Base-by-base conservation (phyloP, 2,888 invertebrate species). In the Drosophila neotestacea region DNA sequence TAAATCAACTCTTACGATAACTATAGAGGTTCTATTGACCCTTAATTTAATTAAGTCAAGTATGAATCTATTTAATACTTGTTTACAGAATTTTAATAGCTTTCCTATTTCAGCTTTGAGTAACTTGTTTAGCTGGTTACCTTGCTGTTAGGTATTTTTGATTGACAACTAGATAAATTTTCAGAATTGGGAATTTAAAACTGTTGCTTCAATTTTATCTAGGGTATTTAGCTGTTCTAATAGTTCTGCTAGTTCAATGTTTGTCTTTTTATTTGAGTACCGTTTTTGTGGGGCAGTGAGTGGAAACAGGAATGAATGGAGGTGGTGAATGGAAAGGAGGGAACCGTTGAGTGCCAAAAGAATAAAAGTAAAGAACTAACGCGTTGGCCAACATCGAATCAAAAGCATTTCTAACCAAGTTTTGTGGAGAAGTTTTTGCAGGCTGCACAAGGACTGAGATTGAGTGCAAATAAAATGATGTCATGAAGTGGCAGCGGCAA, bases 381-480 rank as follows among this genome's bases (percentile, higher is more conserved):
- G 73, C 67, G 64, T 75, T 71, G 75, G 62, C 52, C 64, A 77
- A 51, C 77, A 77, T 61, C 71, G 77, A 83, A 83, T 81, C 79
- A 81, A 86, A 81, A 82, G 87, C 82, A 86, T 84, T 84, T 84
- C 84, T 81, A 83, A 68, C 79, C 81, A 83, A 83, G 70, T 86
- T 77, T 77, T 67, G 66, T 62, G 28, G 16, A 11, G 46, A 47
- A 79, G 77, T 74, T 79, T 71, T 61, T 52, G 63, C 70, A 70
- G 79, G 54, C 62, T 61, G 71, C 69, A 46, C 56, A 63, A 52
- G 73, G 41, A 79, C 86, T 88, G 85, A 86, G 86, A 88, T 86
- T 86, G 88, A 86, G 86, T 86, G 86, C 86, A 86, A 86, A 86
- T 86, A 88, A 86, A 86, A 86, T 88, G 86, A 88, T 88, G 88